Conservation (phyloP, 2,888 invertebrate species). For the Neocrepidodera transversa region DNA sequence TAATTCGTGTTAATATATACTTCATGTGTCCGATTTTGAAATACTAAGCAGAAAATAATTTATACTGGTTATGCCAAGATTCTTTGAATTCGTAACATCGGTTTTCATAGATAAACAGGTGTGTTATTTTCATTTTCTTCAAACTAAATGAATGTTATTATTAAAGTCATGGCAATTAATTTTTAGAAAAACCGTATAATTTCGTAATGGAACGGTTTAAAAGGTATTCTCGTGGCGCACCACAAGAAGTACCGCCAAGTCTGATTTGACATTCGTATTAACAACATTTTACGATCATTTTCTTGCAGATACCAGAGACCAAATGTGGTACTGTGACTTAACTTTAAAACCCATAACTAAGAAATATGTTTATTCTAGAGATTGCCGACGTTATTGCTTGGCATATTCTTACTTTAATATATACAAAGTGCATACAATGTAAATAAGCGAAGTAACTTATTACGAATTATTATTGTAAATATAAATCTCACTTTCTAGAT, state of each 20-base stretch:
- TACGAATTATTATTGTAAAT: neutral
- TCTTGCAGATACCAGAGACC: slow-evolving; percentile 9
- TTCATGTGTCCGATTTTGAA: no score
- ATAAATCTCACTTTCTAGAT: slow-evolving; percentile 3
- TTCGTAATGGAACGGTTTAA: slow-evolving; percentile 42
- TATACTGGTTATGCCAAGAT: no score
- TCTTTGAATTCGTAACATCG: no score
- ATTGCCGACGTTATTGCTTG: slow-evolving; percentile 4
- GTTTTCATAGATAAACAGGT: no score
- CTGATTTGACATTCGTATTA: slow-evolving; percentile 23
- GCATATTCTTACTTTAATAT: slow-evolving; percentile 4
- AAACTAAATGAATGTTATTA: no score
- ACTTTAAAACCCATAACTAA: slow-evolving; percentile 16
- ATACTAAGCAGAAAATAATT: no score
- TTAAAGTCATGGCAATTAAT: slow-evolving; percentile 25
- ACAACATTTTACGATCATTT: slow-evolving; percentile 22
- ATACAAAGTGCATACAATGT: slow-evolving; percentile 10
- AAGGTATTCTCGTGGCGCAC: slow-evolving; percentile 24
- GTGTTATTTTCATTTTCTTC: no score
- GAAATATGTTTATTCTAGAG: slow-evolving; percentile 12
- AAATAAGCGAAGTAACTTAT: slow-evolving; percentile 5
- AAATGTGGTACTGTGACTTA: slow-evolving; percentile 9
- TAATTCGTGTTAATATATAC: no score
- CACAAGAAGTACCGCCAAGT: slow-evolving; percentile 28
- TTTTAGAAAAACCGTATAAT: slow-evolving; percentile 41